Evolutionary conservation across 1,140 invertebrate genomes (phyloP).

Genomic region (Zaprionus inermis): DNA sequence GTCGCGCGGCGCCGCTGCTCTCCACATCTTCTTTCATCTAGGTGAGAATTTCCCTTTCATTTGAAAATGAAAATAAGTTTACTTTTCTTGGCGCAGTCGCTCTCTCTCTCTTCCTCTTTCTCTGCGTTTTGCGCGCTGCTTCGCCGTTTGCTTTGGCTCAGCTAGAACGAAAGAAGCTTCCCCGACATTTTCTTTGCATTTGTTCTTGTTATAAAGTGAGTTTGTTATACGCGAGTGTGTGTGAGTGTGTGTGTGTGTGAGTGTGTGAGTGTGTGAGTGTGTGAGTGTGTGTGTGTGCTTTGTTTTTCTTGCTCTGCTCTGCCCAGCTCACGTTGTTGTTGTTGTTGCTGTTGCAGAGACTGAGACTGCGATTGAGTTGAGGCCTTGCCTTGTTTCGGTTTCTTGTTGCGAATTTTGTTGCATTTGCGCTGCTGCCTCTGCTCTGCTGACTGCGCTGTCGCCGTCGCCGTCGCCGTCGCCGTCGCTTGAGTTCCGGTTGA

Average conservation of each 20-base stretch:
- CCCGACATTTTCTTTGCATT: constrained; percentile 24
- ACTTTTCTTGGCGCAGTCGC: constrained; percentile 69
- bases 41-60: constrained; percentile 84
- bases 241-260: neutral
- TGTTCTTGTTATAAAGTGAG: constrained; percentile 14
- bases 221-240: no score
- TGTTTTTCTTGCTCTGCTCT: constrained; percentile 11
- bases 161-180: neutral
- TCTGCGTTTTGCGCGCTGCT: neutral
- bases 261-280: constrained; percentile 4
- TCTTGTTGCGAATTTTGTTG: constrained; percentile 14
- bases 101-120: constrained; percentile 7
- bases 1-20: constrained; percentile 16
- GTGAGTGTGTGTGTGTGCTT: constrained; percentile 5
- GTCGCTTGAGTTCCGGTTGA: constrained; percentile 32
- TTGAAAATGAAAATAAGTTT: constrained; percentile 84
- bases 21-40: constrained; percentile 63
- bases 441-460: neutral
- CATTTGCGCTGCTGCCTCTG: neutral
- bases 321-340: no score
- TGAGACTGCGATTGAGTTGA: neutral
- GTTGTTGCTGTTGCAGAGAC: neutral
- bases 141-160: neutral
- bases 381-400: constrained; percentile 25
- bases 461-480: neutral